Percentiles rank a stretch among this genome's conserved stretches.
Evolutionary conservation across 2,888 invertebrate species (phyloP).

Genomic region (Hanleya hanleyi): DNA sequence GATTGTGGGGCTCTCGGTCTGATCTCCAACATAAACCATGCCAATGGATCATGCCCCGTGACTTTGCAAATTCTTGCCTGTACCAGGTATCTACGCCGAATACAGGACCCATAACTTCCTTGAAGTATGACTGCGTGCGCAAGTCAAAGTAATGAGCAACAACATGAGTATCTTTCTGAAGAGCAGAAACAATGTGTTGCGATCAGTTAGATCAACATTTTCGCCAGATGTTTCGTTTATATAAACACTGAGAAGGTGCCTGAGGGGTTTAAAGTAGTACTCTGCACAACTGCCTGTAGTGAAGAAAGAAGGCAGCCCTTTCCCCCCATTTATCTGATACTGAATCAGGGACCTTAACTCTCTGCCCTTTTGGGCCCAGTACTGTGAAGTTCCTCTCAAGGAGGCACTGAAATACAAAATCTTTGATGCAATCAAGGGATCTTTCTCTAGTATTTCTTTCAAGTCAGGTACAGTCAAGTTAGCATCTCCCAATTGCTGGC

Average conservation of each 20-base stretch:
- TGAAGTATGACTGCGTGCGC: too few relatives aligned
- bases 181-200: conserved; percentile 28
- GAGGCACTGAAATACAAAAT: conserved; percentile 28
- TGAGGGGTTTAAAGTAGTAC: conserved; percentile 44
- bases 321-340: conserved; percentile 21
- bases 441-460: too few relatives aligned
- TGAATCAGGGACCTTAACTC: conserved; percentile 22
- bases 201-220: conserved; percentile 27
- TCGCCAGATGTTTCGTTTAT: conserved; percentile 26
- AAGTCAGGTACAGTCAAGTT: background rate
- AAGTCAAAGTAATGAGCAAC: too few relatives aligned
- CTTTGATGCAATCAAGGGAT: background rate
- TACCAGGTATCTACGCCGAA: conserved; percentile 47
- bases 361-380: conserved; percentile 19
- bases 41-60: conserved; percentile 42
- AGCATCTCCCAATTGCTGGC: conserved; percentile 6
- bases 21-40: conserved; percentile 40
- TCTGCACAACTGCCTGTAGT: conserved; percentile 49
- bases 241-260: conserved; percentile 33
- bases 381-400: conserved; percentile 23
- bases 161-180: conserved; percentile 44
- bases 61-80: conserved; percentile 45
- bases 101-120: conserved; percentile 40
- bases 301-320: conserved; percentile 40
- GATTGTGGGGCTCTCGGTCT: conserved; percentile 34